phyloP scores from a whole-genome alignment of 2,797 vertebrate genomes.

The Poecilia velifera region DNA sequence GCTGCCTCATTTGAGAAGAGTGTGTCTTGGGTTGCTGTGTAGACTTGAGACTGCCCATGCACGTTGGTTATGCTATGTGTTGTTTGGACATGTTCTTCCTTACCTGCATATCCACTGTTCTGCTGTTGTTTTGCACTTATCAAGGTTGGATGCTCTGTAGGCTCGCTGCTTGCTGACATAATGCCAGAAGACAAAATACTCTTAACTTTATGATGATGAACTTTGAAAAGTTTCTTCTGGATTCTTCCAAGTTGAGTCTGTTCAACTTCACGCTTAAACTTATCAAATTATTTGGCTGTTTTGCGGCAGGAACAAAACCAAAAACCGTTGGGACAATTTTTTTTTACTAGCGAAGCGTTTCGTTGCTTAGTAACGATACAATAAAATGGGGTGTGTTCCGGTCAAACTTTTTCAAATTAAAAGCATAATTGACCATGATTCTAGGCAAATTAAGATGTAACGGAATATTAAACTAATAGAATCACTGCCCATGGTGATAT shows the following conservation, averaged over 20 bases:
- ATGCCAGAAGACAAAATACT: background rate
- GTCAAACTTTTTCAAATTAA: slow-evolving; percentile 35
- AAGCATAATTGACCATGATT: background rate
- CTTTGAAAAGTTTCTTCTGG: background rate
- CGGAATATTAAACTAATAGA: background rate
- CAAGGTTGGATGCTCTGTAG: background rate
- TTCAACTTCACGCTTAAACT: background rate
- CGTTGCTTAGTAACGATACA: slow-evolving; percentile 24
- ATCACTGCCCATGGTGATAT: background rate
- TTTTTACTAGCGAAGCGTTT: background rate
- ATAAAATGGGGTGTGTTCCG: background rate
- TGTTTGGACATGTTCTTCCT: slow-evolving; percentile 10
- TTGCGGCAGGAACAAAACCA: background rate
- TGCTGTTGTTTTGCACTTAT: background rate
- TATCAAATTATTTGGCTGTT: background rate
- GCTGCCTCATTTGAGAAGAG: slow-evolving; percentile 60
- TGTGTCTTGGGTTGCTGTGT: slow-evolving; percentile 68
- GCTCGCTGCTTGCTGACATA: slow-evolving; percentile 42
- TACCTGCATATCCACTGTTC: background rate
- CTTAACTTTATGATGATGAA: background rate
- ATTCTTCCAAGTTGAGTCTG: background rate
- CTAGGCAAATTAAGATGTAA: background rate
- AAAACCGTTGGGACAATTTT: background rate
- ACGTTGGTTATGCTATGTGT: background rate
- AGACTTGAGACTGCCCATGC: slow-evolving; percentile 60